Base-by-base conservation (phyloP, 2,797 vertebrate genomes). In the Labroides dimidiatus region DNA sequence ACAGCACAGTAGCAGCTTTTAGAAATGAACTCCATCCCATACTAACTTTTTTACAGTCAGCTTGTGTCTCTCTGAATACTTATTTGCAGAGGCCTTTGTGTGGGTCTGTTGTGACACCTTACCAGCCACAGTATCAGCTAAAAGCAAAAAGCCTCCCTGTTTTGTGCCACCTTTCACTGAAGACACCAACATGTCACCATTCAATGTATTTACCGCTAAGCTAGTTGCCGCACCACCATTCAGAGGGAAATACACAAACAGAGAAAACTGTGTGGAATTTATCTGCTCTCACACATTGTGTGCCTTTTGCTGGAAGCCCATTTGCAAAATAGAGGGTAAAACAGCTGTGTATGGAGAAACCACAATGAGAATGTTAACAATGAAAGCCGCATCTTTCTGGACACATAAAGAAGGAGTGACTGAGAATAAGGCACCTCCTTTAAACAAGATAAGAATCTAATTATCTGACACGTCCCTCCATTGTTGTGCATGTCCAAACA, bases 231-330 rank as follows among this genome's bases (percentile, higher is more conserved):
- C 2, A 11, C 21, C 57, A 11, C 39, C 45, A 62, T 72, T 67
- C 50, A 10, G 39, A n/a, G 37, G 14, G 13, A 20, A 70, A 55
- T 41, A 53, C 21, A 50, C 12, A 50, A 10, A 43, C 43, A 56
- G n/a, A 24, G 27, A 59, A 41, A 67, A 19, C 9, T 44, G 17
- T 50, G 33, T 27, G 51, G 36, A 64, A 63, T 82, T 44, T 68
- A 77, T 77, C 72, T 77, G 30, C 49, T 63, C 59, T 52, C 47
- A 66, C 54, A 79, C 59, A 82, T 49, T 64, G 60, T 50, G 42
- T 63, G 39, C 65, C 45, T 59, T 65, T 65, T 52, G 41, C 64
- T 44, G 53, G 54, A 68, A 75, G 44, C 23, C 68, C 44, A 74
- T 73, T 77, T 62, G 14, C 9, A 63, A 75, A 72, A 69, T 51